Evolutionary conservation across 2,888 invertebrate species (phyloP).

Genomic region (Drosophila sordidula): DNA sequence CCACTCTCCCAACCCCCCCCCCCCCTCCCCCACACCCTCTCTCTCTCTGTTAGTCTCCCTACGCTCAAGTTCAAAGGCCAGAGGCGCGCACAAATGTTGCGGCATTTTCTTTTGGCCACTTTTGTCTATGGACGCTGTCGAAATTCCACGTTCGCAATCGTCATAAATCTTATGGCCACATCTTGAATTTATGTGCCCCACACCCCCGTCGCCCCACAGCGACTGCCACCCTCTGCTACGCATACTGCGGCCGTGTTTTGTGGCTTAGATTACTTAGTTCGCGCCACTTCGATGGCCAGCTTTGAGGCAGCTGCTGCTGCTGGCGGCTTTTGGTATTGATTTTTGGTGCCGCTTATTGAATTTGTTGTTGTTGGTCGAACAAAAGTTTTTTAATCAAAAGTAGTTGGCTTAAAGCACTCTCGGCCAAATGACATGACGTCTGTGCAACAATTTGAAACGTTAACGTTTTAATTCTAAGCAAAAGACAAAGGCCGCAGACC

Average conservation of each 20-base stretch:
- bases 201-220: slow-evolving; percentile 4
- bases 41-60: no score
- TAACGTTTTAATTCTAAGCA: slow-evolving; percentile 57
- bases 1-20: background rate
- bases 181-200: slow-evolving; percentile 83
- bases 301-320: slow-evolving; percentile 69
- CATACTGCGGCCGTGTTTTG: slow-evolving; percentile 75
- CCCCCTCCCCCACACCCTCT: background rate
- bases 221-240: slow-evolving; percentile 1
- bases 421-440: slow-evolving; percentile 57
- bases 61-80: slow-evolving; percentile 68
- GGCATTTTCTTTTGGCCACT: slow-evolving; percentile 47
- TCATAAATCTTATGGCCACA: slow-evolving; percentile 84
- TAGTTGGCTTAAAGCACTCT: slow-evolving; percentile 69
- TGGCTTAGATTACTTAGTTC: slow-evolving; percentile 77
- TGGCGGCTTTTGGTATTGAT: slow-evolving; percentile 67
- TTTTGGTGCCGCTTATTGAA: slow-evolving; percentile 70
- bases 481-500: slow-evolving; percentile 30
- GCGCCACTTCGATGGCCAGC: slow-evolving; percentile 51
- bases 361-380: slow-evolving; percentile 41
- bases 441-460: slow-evolving; percentile 57
- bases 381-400: slow-evolving; percentile 78
- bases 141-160: slow-evolving; percentile 83
- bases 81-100: slow-evolving; percentile 52
- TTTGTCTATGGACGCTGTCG: slow-evolving; percentile 61